Evolutionary conservation across 2,113 vertebrate genomes (phyloP).

Genomic region (Oryzias melastigma): DNA sequence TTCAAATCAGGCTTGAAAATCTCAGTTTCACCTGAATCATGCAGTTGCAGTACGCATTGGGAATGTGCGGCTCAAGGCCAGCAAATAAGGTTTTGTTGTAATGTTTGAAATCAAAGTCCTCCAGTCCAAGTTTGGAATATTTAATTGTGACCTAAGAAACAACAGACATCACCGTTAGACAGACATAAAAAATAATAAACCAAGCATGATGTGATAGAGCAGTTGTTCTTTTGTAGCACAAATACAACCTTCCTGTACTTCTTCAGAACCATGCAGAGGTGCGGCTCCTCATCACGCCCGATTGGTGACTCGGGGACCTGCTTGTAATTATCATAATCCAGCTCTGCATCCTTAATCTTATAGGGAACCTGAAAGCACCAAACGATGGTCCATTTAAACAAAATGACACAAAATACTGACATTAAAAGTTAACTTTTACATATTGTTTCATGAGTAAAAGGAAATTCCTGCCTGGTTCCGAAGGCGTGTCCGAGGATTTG

Average conservation of each 20-base stretch:
- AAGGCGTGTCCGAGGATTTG: conserved; percentile 91
- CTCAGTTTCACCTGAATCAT: conserved; percentile 89
- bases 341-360: conserved; percentile 89
- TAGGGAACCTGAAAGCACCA: conserved; percentile 86
- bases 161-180: not conserved
- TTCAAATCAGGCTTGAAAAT: rapidly evolving
- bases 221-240: not conserved
- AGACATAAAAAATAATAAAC: not conserved
- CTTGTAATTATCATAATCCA: conserved; percentile 92
- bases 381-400: not conserved
- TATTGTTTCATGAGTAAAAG: not conserved
- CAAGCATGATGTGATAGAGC: not conserved
- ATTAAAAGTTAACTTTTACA: not conserved
- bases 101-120: conserved; percentile 99
- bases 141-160: conserved; percentile 92
- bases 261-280: conserved; percentile 95
- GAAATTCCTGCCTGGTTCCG: conserved; percentile 85
- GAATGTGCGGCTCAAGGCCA: conserved; percentile 97
- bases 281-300: conserved; percentile 92
- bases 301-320: conserved; percentile 93
- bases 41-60: conserved; percentile 99
- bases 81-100: conserved; percentile 98
- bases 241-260: conserved; percentile 93
- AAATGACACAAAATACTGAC: not conserved
- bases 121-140: conserved; percentile 96